phyloP scores from a whole-genome alignment of 2,797 vertebrate species.

The Lithobates pipiens region DNA sequence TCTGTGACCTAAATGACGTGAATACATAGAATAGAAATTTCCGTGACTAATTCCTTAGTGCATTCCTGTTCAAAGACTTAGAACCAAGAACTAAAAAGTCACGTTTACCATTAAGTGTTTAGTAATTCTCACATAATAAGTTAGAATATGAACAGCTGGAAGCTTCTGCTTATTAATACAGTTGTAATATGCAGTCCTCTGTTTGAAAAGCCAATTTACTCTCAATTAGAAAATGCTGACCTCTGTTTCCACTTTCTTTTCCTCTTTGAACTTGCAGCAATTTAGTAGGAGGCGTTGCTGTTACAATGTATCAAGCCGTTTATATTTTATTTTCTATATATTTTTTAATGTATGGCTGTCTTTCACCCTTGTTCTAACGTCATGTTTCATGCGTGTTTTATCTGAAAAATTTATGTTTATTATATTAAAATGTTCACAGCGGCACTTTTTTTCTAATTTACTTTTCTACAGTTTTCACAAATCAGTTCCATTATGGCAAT shows the following conservation, averaged over 20 bases:
- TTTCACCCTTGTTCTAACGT: no score
- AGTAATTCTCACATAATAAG: conserved; percentile 40
- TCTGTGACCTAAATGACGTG: neutral
- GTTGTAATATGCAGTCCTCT: conserved; percentile 47
- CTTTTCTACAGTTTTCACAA: no score
- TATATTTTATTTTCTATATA: conserved; percentile 24
- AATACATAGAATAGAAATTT: neutral
- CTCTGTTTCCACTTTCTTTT: conserved; percentile 27
- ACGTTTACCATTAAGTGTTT: neutral
- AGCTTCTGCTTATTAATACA: conserved; percentile 39
- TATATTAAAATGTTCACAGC: no score
- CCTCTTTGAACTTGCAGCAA: conserved; percentile 9
- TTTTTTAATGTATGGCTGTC: no score
- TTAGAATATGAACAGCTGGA: conserved; percentile 44
- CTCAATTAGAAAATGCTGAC: conserved; percentile 54
- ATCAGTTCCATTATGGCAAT: no score
- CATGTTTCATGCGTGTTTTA: no score
- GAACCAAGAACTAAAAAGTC: neutral
- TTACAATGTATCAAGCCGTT: conserved; percentile 24
- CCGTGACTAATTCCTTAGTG: neutral
- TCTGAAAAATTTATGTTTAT: no score
- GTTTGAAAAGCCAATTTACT: conserved; percentile 53
- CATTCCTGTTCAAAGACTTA: neutral
- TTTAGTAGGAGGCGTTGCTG: conserved; percentile 28
- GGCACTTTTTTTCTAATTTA: no score